Conservation (phyloP, 2,113 vertebrate genomes). For the Mobula birostris region DNA sequence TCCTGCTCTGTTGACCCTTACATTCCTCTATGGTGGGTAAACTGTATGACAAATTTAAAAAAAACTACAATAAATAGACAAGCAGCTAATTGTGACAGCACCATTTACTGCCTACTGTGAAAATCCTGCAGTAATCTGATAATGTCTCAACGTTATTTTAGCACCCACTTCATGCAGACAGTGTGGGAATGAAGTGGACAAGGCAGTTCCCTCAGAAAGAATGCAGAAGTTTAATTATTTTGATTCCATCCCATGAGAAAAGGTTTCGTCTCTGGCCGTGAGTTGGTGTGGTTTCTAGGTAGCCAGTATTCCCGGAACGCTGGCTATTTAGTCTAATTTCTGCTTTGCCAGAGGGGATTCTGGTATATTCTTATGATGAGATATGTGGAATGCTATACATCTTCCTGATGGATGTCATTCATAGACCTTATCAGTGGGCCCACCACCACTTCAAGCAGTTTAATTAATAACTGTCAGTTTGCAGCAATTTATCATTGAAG, state of each 20-base stretch:
- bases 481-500: constrained; percentile 58
- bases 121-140: constrained; percentile 50
- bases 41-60: not conserved
- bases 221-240: constrained; percentile 76
- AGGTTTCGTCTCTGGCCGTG: constrained; percentile 58
- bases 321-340: constrained; percentile 44
- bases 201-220: constrained; percentile 55
- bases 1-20: not conserved
- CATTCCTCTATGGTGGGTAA: not conserved
- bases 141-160: constrained; percentile 44
- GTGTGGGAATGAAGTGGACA: constrained; percentile 54
- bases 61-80: not conserved
- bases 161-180: constrained; percentile 39
- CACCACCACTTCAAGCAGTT: constrained; percentile 45
- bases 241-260: constrained; percentile 50
- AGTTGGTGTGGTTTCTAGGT: constrained; percentile 53
- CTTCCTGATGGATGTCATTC: constrained; percentile 41
- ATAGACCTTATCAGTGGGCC: constrained; percentile 43
- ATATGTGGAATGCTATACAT: constrained; percentile 51
- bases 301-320: constrained; percentile 43
- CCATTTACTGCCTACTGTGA: constrained; percentile 49
- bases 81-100: constrained; percentile 16
- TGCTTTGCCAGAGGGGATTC: constrained; percentile 58
- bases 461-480: constrained; percentile 60
- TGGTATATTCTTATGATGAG: constrained; percentile 60